These are phyloP conservation scores for Tachycineta bicolor DNA, from an alignment of 2,113 vertebrate genomes.

Conservation along the genomic window DNA sequence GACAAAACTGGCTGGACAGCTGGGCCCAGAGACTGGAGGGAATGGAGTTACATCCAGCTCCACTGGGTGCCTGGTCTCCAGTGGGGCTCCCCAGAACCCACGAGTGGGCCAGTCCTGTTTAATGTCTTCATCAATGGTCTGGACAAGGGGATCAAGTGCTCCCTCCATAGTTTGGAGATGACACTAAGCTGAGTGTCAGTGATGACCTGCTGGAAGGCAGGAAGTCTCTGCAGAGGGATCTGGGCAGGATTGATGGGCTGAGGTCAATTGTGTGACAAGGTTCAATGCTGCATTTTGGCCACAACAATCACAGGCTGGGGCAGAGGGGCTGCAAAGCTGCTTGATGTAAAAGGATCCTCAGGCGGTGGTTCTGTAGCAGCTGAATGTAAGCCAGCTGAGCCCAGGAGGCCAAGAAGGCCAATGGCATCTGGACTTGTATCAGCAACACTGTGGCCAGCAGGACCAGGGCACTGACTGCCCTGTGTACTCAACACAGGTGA, in stretches of 20 bases:
- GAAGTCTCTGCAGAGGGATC: not conserved
- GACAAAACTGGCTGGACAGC: not conserved
- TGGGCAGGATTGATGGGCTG: not conserved
- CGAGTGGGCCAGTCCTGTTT: not conserved
- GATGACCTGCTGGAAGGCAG: not conserved
- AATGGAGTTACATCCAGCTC: not conserved
- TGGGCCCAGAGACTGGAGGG: not conserved
- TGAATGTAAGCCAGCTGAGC: not conserved
- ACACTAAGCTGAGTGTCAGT: not conserved
- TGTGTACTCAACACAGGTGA: fast-evolving
- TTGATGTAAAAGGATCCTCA: not conserved
- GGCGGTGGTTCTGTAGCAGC: not conserved
- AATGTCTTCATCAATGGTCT: not conserved
- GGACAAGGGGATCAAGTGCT: not conserved
- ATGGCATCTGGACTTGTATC: not conserved
- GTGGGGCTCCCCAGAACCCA: not conserved
- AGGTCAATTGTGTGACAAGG: not conserved
- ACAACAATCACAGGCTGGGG: not conserved
- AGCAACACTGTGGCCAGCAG: not conserved
- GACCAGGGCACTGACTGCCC: not conserved
- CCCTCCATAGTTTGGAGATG: not conserved
- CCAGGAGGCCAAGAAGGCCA: not conserved
- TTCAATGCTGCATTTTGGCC: not conserved
- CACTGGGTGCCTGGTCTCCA: not conserved
- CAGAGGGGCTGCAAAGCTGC: not conserved